Evolutionary conservation across 1,140 invertebrate species (phyloP).

Genomic region (Eriocheir sinensis): DNA sequence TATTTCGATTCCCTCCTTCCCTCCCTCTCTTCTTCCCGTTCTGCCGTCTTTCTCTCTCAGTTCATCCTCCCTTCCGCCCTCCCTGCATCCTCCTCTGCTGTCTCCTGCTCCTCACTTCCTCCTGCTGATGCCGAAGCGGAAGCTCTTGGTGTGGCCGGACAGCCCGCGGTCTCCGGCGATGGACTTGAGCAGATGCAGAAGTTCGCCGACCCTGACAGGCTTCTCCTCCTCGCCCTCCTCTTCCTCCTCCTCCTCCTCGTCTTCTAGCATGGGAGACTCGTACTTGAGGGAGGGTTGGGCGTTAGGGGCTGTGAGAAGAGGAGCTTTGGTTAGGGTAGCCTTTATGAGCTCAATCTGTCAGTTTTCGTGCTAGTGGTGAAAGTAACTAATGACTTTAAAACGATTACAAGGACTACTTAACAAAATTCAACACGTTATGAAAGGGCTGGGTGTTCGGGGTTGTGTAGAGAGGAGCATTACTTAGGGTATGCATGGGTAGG

Average conservation of each 20-base stretch:
- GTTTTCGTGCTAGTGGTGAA: no score
- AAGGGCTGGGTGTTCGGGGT: no score
- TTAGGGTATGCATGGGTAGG: no score
- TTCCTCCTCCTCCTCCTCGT: constrained; percentile 4
- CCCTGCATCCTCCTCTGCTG: neutral
- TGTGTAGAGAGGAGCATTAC: no score
- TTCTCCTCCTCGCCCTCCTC: constrained; percentile 26
- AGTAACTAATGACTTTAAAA: no score
- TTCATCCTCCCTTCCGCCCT: neutral
- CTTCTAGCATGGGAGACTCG: neutral
- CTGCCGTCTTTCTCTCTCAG: neutral
- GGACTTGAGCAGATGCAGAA: constrained; percentile 55
- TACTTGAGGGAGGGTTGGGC: constrained; percentile 61
- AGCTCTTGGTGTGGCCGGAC: constrained; percentile 69
- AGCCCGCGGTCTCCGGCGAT: constrained; percentile 64
- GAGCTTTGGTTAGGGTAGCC: no score
- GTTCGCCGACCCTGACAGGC: constrained; percentile 50
- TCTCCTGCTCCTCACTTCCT: constrained; percentile 7
- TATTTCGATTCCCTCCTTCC: neutral
- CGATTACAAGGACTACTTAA: no score
- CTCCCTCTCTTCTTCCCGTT: neutral
- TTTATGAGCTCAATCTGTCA: no score
- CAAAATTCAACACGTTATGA: no score
- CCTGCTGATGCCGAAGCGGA: constrained; percentile 73
- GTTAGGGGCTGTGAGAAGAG: constrained; percentile 57